Conservation (phyloP, 2,113 vertebrate genomes). For the Dascyllus trimaculatus region DNA sequence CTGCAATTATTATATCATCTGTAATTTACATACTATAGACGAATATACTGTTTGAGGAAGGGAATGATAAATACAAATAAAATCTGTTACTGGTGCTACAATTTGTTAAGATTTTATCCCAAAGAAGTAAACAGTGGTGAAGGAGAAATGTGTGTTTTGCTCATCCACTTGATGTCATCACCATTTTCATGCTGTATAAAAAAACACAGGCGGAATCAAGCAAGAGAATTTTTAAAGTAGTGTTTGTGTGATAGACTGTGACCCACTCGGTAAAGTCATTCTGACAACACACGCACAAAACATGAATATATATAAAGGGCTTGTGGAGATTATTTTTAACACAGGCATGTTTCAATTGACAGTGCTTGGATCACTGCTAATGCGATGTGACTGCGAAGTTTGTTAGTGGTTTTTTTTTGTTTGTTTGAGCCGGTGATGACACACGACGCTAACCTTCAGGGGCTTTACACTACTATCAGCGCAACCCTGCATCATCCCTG, state of each 20-base stretch:
- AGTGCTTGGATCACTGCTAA: conserved; percentile 34
- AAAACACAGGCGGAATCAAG: not conserved
- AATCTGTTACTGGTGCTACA: too few species aligned
- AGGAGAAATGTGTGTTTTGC: too few species aligned
- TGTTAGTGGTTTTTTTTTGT: conserved; percentile 10
- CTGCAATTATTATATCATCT: too few species aligned
- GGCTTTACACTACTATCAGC: conserved; percentile 47
- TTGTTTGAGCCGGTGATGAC: conserved; percentile 34
- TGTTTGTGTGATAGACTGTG: conserved; percentile 13
- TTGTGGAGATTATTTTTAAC: conserved; percentile 28
- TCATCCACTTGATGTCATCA: too few species aligned
- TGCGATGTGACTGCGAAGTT: conserved; percentile 41
- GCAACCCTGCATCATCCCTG: conserved; percentile 37
- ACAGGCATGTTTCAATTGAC: conserved; percentile 14
- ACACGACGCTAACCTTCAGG: conserved; percentile 44
- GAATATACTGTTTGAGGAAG: too few species aligned
- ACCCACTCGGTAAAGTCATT: not conserved
- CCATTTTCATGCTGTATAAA: not conserved
- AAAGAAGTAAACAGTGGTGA: too few species aligned
- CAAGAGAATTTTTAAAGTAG: not conserved
- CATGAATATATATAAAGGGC: conserved; percentile 10
- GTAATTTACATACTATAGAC: too few species aligned
- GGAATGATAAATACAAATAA: too few species aligned
- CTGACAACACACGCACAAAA: not conserved
- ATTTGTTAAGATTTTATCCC: too few species aligned